Evolutionary conservation across 2,888 invertebrate genomes (phyloP).

Genomic region (Caenorhabditis sulstoni): DNA sequence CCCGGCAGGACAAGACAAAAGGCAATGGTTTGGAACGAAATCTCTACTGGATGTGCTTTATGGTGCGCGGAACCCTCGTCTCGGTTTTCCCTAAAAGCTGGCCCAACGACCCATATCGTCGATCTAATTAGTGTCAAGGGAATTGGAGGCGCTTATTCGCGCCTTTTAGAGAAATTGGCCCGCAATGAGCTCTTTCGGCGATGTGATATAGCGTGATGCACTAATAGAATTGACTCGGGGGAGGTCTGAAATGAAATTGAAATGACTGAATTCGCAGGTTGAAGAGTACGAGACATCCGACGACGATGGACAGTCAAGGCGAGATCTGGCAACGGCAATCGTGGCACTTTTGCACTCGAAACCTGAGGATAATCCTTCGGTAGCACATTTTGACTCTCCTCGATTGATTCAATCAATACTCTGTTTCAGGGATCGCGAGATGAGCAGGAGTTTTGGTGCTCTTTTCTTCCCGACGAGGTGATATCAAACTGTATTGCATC

Average conservation of each 20-base stretch:
- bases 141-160: constrained; percentile 7
- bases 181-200: neutral
- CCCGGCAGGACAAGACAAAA: neutral
- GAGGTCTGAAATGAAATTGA: neutral
- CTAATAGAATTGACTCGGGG: neutral
- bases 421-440: constrained; percentile 70
- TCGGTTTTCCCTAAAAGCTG: constrained; percentile 13
- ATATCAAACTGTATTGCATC: constrained; percentile 64
- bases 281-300: constrained; percentile 80
- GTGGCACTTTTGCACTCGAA: constrained; percentile 66
- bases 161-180: constrained; percentile 12
- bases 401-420: neutral
- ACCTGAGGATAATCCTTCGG: constrained; percentile 71
- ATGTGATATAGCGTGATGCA: too few relatives aligned
- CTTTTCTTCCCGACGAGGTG: constrained; percentile 72
- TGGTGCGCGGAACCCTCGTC: neutral
- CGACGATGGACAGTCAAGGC: constrained; percentile 76
- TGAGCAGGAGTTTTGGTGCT: constrained; percentile 69
- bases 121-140: constrained; percentile 42
- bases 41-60: neutral
- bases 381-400: constrained; percentile 35
- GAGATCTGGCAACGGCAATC: constrained; percentile 73
- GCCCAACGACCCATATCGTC: constrained; percentile 11
- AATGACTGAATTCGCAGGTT: constrained; percentile 62
- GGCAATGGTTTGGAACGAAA: constrained; percentile 40